phyloP scores from a whole-genome alignment of 2,888 invertebrate genomes.

The Aspidiotus rigidus region DNA sequence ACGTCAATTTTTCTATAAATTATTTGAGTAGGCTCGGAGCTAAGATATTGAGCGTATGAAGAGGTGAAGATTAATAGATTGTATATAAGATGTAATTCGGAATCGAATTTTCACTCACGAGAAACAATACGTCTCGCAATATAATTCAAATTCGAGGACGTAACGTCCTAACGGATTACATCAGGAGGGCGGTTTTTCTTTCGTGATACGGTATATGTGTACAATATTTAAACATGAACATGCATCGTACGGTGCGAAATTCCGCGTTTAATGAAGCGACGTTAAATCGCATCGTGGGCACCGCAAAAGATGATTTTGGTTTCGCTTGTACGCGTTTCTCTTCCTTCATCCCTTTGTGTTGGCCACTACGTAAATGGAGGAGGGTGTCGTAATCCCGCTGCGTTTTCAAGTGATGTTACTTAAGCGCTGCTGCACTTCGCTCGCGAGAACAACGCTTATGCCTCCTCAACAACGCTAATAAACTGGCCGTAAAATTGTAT shows the following conservation, averaged over 20 bases:
- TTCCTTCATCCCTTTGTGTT: neutral
- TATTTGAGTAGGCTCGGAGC: no score
- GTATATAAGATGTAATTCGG: no score
- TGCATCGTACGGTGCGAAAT: neutral
- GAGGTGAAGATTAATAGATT: no score
- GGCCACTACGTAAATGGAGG: neutral
- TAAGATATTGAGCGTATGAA: no score
- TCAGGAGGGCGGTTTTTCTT: no score
- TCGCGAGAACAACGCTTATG: neutral
- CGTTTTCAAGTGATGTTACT: conserved; percentile 19
- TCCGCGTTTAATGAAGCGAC: conserved; percentile 11
- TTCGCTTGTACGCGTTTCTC: neutral
- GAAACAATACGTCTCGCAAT: no score
- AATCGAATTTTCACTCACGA: no score
- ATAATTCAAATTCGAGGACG: no score
- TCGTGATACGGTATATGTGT: no score
- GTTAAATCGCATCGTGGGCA: neutral
- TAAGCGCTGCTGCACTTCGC: neutral
- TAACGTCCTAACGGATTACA: no score
- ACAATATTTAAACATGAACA: no score
- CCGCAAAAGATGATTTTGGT: conserved; percentile 8
- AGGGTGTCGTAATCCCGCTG: conserved; percentile 23
- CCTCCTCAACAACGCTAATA: neutral
- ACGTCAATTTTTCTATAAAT: no score
- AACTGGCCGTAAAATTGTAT: conserved; percentile 22